Percentiles rank a stretch among this genome's conserved stretches.
phyloP scores from a whole-genome alignment of 2,113 vertebrate genomes.

The Python bivittatus region DNA sequence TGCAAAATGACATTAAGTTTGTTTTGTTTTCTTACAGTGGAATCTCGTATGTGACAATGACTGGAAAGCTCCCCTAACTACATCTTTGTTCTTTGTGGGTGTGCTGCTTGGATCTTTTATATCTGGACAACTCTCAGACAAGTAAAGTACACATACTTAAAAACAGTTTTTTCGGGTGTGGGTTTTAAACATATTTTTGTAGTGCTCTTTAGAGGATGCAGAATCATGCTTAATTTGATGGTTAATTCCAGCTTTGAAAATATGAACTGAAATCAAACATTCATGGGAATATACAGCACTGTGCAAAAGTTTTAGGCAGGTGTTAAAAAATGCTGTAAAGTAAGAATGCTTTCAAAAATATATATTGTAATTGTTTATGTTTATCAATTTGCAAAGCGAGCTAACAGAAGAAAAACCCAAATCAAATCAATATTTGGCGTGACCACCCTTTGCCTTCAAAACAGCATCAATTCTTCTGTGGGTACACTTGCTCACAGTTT shows the following conservation, averaged over 20 bases:
- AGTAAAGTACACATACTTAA: conserved; percentile 65
- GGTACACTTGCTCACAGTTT: no score
- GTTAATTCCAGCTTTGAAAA: not conserved
- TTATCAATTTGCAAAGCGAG: no score
- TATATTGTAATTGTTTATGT: no score
- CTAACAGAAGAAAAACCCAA: no score
- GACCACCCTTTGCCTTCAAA: no score
- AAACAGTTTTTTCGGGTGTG: not conserved
- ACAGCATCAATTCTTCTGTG: no score
- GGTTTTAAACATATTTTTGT: not conserved
- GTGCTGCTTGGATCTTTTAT: conserved; percentile 80
- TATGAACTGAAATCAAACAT: not conserved
- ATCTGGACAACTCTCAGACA: conserved; percentile 83
- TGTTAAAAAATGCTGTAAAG: no score
- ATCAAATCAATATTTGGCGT: no score
- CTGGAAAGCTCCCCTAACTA: conserved; percentile 82
- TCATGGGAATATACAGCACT: not conserved
- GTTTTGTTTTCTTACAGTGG: conserved; percentile 74
- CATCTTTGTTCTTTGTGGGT: conserved; percentile 81
- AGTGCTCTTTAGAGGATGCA: not conserved
- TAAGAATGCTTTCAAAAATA: no score
- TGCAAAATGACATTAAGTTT: conserved; percentile 11
- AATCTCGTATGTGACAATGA: conserved; percentile 81
- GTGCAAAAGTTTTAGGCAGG: accelerated
- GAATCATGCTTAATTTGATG: not conserved